Evolutionary conservation across 2,113 vertebrate genomes (phyloP).

Genomic region (Pterocles orientalis): DNA sequence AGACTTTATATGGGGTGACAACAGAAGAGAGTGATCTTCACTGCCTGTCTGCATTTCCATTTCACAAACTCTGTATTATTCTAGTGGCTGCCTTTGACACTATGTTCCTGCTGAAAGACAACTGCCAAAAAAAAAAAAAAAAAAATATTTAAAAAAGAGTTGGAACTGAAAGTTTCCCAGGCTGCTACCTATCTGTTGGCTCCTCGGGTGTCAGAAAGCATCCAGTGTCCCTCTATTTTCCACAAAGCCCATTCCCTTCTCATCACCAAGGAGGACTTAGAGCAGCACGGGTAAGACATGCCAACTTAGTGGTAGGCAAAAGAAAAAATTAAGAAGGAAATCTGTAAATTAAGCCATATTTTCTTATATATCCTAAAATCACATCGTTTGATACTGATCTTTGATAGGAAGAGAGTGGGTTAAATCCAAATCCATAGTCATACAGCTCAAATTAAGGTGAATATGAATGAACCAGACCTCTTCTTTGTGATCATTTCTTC

Average conservation of each 20-base stretch:
- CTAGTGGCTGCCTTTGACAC: background rate
- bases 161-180: background rate
- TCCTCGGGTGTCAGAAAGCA: background rate
- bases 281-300: background rate
- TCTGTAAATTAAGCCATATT: background rate
- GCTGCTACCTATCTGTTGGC: background rate
- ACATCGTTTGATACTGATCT: background rate
- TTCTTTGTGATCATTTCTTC: background rate
- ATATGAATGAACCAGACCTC: background rate
- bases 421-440: background rate
- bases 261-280: background rate
- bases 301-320: background rate
- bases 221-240: background rate
- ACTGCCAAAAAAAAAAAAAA: background rate
- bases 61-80: background rate
- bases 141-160: too few species aligned
- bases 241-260: background rate
- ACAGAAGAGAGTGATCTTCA: fast-evolving
- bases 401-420: background rate
- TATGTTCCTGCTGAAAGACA: background rate
- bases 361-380: background rate
- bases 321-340: background rate
- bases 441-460: background rate
- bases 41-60: background rate
- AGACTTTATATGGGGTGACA: background rate